A percentile compares a stretch with the other conserved stretches of the same genome.
Conservation (phyloP, 2,797 vertebrate species). For the Oophaga sylvatica region DNA sequence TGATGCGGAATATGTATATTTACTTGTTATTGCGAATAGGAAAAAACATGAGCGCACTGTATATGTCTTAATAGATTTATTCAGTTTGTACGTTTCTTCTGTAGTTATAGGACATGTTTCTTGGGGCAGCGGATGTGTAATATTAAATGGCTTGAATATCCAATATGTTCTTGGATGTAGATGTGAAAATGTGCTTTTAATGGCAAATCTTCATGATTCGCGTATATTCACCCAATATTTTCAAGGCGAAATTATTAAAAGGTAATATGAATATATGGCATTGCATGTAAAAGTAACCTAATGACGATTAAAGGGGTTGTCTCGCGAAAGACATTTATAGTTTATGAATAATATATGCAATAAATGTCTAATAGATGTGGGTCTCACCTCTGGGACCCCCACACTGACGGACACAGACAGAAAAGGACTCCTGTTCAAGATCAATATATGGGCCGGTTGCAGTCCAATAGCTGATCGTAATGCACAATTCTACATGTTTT, state of each 20-base stretch:
- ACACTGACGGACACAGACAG: no score
- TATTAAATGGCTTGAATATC: not conserved
- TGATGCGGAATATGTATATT: conserved; percentile 6
- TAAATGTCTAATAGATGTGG: no score
- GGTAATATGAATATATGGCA: not conserved
- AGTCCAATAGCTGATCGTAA: no score
- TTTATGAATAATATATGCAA: not conserved
- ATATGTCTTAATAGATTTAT: not conserved
- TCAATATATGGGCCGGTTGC: no score
- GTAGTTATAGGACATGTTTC: not conserved
- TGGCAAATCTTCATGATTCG: not conserved
- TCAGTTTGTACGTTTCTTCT: not conserved
- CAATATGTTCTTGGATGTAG: not conserved
- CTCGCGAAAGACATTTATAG: not conserved
- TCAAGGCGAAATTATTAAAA: not conserved
- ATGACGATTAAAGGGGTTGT: no score
- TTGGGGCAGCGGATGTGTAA: not conserved
- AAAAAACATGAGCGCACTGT: not conserved
- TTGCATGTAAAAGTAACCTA: not conserved
- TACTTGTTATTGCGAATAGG: not conserved
- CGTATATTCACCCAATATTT: not conserved
- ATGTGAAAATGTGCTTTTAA: not conserved
- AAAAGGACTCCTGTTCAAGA: no score
- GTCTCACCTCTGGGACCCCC: no score
- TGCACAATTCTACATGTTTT: no score